phyloP scores from a whole-genome alignment of 2,797 vertebrate species.

The Craterocephalus amniculus region DNA sequence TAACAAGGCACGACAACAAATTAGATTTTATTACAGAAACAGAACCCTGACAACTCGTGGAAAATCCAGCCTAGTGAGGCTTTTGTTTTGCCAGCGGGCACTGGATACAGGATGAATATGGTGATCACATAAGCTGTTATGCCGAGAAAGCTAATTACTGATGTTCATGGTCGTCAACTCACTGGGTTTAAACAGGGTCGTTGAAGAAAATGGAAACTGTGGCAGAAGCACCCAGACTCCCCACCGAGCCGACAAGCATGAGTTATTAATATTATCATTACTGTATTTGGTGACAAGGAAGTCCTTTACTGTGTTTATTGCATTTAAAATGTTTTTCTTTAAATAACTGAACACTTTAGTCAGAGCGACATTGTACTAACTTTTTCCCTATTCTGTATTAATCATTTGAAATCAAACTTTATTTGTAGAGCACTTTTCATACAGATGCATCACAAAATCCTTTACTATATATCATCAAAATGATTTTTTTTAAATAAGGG shows the following conservation, averaged over 20 bases:
- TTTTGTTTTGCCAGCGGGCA: constrained; percentile 61
- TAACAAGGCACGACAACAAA: constrained; percentile 75
- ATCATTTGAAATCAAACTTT: constrained; percentile 6
- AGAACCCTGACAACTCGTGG: constrained; percentile 54
- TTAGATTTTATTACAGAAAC: constrained; percentile 71
- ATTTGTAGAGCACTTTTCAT: too few relatives aligned
- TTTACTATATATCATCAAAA: too few relatives aligned
- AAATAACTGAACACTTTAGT: constrained; percentile 11
- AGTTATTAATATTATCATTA: constrained; percentile 55
- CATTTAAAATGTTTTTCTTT: constrained; percentile 14
- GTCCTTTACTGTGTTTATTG: constrained; percentile 36
- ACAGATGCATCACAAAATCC: too few relatives aligned
- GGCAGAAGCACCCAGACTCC: constrained; percentile 34
- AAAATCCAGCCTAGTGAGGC: constrained; percentile 53
- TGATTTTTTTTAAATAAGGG: too few relatives aligned
- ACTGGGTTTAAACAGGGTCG: constrained; percentile 42
- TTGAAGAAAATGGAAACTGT: constrained; percentile 45
- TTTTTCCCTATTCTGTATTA: constrained; percentile 20
- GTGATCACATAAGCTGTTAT: constrained; percentile 66
- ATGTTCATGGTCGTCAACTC: constrained; percentile 59
- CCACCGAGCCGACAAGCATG: constrained; percentile 37
- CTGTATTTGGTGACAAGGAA: constrained; percentile 36
- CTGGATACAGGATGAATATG: constrained; percentile 50
- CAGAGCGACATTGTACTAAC: constrained; percentile 21
- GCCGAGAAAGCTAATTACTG: constrained; percentile 67